These are phyloP conservation scores for Piscicola geometra DNA, from an alignment of 2,888 invertebrate genomes.

Conservation along the genomic window DNA sequence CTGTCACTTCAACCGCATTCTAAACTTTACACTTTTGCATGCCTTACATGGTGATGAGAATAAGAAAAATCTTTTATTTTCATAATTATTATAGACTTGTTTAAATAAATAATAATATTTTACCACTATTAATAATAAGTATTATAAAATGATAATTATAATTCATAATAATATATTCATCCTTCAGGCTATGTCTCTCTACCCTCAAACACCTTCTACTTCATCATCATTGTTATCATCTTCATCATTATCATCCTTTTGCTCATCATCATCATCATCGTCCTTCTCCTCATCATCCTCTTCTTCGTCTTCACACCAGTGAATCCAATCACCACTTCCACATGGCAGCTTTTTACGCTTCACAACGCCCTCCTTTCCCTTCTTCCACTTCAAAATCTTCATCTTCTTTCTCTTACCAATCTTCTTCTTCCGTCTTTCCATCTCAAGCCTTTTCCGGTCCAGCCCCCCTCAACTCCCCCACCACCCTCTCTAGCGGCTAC, in stretches of 20 bases:
- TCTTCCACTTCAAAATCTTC: neutral
- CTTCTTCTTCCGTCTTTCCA: neutral
- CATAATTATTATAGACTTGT: too few relatives aligned
- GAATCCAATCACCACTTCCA: neutral
- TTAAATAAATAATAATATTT: too few relatives aligned
- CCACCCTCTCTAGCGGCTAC: slow-evolving; percentile 26
- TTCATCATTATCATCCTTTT: neutral
- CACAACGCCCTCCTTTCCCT: neutral
- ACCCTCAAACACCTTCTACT: slow-evolving; percentile 17
- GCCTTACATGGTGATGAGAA: too few relatives aligned
- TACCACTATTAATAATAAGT: too few relatives aligned
- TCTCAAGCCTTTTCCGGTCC: too few relatives aligned
- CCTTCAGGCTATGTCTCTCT: too few relatives aligned
- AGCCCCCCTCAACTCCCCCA: slow-evolving; percentile 12
- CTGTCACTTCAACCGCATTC: too few relatives aligned
- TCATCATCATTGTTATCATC: neutral
- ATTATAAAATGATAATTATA: too few relatives aligned
- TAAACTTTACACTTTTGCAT: too few relatives aligned
- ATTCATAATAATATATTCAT: too few relatives aligned
- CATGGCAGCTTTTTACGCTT: neutral
- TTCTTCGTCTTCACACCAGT: neutral
- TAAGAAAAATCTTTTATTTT: too few relatives aligned
- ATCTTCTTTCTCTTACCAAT: slow-evolving; percentile 3
- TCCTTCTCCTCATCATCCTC: neutral
- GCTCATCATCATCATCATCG: too few relatives aligned